Conservation (phyloP, 2,113 vertebrate genomes). For the Strix aluco region DNA sequence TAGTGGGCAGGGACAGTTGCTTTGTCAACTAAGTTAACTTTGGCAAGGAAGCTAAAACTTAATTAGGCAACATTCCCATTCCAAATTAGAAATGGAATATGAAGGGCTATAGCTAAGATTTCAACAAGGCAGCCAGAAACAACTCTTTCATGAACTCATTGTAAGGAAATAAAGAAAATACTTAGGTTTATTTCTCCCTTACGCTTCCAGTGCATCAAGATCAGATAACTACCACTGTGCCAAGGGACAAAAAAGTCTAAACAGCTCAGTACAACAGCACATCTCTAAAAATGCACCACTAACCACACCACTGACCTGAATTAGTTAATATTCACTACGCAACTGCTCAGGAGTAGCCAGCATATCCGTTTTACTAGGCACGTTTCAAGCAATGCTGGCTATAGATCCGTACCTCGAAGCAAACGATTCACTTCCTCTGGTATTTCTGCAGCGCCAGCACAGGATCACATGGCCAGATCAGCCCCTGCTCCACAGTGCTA, state of each 20-base stretch:
- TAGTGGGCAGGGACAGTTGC: not conserved
- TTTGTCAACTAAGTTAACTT: not conserved
- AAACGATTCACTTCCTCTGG: not conserved
- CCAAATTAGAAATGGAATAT: not conserved
- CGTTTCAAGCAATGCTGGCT: not conserved
- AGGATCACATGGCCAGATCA: constrained; percentile 15
- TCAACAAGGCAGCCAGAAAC: not conserved
- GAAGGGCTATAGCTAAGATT: not conserved
- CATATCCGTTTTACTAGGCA: not conserved
- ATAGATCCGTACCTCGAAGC: rapidly evolving
- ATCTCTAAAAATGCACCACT: not conserved
- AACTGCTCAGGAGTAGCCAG: not conserved
- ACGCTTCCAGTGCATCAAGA: not conserved
- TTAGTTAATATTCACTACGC: not conserved
- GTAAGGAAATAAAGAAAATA: not conserved
- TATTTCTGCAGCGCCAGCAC: not conserved
- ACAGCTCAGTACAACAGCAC: not conserved
- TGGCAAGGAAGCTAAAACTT: not conserved
- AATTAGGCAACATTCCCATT: not conserved
- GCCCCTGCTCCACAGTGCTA: not conserved
- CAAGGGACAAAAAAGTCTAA: not conserved
- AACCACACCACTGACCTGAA: not conserved
- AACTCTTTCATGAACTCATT: not conserved
- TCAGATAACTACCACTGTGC: not conserved
- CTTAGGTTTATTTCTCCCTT: not conserved